Conservation (phyloP, 2,113 vertebrate genomes). For the Paracanthobrama guichenoti region DNA sequence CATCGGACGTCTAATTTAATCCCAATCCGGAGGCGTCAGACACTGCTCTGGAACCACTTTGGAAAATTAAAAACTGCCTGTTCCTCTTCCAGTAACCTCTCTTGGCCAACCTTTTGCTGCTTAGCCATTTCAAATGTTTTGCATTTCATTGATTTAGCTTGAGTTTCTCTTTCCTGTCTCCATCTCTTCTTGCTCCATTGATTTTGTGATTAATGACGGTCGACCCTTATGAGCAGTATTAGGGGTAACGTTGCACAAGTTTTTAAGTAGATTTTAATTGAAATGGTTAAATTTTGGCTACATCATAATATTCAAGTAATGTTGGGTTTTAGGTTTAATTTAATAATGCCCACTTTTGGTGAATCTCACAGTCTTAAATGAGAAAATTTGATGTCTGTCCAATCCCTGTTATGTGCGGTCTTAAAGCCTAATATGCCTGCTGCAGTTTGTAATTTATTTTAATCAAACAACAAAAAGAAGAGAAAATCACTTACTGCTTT, state of each 20-base stretch:
- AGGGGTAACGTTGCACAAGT: background rate
- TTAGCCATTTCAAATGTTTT: slow-evolving; percentile 52
- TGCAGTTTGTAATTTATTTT: too few species aligned
- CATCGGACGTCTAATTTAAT: slow-evolving; percentile 59
- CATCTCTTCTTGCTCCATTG: slow-evolving; percentile 48
- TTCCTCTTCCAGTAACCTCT: slow-evolving; percentile 44
- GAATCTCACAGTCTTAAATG: too few species aligned
- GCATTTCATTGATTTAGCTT: slow-evolving; percentile 58
- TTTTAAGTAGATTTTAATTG: background rate
- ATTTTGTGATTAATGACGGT: slow-evolving; percentile 55
- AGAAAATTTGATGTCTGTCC: too few species aligned
- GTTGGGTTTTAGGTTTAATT: too few species aligned
- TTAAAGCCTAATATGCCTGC: too few species aligned
- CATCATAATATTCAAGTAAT: background rate
- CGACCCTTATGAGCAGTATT: slow-evolving; percentile 18
- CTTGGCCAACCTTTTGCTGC: slow-evolving; percentile 16
- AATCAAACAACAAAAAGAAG: too few species aligned
- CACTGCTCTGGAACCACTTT: slow-evolving; percentile 60
- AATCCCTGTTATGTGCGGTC: too few species aligned
- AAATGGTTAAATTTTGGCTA: background rate
- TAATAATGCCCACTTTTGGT: too few species aligned
- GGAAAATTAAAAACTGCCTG: slow-evolving; percentile 62
- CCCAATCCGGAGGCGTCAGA: slow-evolving; percentile 58
- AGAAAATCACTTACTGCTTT: too few species aligned
- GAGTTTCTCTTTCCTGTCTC: slow-evolving; percentile 28